These are phyloP conservation scores for Caenorhabditis uteleia DNA, from an alignment of 2,888 invertebrate genomes.

Conservation along the genomic window DNA sequence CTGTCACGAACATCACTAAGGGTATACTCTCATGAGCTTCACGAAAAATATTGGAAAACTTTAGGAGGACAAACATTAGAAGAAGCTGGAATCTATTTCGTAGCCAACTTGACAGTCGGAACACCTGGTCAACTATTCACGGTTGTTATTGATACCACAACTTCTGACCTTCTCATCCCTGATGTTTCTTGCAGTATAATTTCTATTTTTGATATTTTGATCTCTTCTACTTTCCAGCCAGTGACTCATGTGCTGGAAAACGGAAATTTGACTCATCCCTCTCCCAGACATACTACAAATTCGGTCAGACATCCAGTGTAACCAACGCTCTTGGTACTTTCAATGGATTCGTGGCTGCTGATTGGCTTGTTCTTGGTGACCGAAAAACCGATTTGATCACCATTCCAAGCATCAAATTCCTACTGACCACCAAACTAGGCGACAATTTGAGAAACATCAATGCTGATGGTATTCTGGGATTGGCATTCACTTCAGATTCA, in stretches of 20 bases:
- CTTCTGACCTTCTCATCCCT: conserved; percentile 25
- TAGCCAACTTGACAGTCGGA: conserved; percentile 31
- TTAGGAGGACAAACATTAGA: conserved; percentile 35
- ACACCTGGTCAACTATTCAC: conserved; percentile 33
- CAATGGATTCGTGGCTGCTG: conserved; percentile 18
- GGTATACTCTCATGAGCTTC: too few species aligned
- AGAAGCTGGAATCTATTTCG: conserved; percentile 8
- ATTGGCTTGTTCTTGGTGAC: conserved; percentile 27
- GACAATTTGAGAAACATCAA: conserved; percentile 3
- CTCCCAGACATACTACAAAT: conserved; percentile 10
- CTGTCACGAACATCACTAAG: too few species aligned
- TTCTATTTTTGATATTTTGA: too few species aligned
- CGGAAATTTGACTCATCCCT: neutral
- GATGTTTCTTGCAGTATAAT: conserved; percentile 18
- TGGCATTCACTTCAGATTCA: conserved; percentile 11
- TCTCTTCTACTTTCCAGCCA: conserved; percentile 7
- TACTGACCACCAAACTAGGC: conserved; percentile 19
- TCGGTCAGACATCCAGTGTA: conserved; percentile 3
- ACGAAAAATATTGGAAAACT: too few species aligned
- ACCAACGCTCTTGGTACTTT: conserved; percentile 23
- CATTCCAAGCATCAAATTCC: conserved; percentile 15
- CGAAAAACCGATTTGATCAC: conserved; percentile 31
- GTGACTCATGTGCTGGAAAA: neutral
- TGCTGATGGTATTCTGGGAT: conserved; percentile 30
- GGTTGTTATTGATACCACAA: conserved; percentile 25